Evolutionary conservation across 1,140 invertebrate genomes (phyloP), one percentile per base, ranked within the genome.

Genomic region (Hetaerina americana): DNA sequence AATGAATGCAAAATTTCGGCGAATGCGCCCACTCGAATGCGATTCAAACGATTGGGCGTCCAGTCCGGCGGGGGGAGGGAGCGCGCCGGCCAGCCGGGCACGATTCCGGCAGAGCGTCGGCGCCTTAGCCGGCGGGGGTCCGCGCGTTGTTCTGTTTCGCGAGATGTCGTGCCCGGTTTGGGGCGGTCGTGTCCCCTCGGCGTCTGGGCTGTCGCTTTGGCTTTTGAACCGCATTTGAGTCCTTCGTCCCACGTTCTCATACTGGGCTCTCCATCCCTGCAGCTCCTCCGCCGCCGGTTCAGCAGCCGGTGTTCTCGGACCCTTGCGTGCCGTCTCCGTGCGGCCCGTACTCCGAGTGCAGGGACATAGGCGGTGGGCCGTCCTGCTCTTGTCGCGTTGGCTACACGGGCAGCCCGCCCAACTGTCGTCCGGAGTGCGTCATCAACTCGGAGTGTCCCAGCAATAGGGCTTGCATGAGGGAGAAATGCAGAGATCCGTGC

Each of bases 401-500:
- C 40, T 85, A 76, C 68, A 78, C 85, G 29, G 85, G 86, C 69
- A 79, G 76, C 12, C 85, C 85, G 29, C 82, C 86, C 10, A 83
- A 82, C 70, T 86, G 85, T 70, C 78, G 79, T 72, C 85, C 85
- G 6, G 85, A 87, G 75, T 87, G 86, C 76, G 74, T 84, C 3
- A 80, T 79, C 66, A 83, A 85, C 75, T 81, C 78, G 72, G 85
- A 87, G 74, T 88, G 87, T 76, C 73, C 80, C 18, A 80, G 75
- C 66, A 78, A 83, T 68, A 77, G 76, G 76, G 86, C 83, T 10
- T 88, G 86, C 75, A 83, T 87, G n/a, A 77, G 81, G 66, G 79
- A 84, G 73, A 88, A 87, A 79, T 90, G 89, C 79, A 79, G 78
- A 74, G 85, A 90, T 76, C 88, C 89, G n/a, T 91, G 89, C 76